phyloP scores from a whole-genome alignment of 2,888 invertebrate genomes.

The Mellilla xanthometata region DNA sequence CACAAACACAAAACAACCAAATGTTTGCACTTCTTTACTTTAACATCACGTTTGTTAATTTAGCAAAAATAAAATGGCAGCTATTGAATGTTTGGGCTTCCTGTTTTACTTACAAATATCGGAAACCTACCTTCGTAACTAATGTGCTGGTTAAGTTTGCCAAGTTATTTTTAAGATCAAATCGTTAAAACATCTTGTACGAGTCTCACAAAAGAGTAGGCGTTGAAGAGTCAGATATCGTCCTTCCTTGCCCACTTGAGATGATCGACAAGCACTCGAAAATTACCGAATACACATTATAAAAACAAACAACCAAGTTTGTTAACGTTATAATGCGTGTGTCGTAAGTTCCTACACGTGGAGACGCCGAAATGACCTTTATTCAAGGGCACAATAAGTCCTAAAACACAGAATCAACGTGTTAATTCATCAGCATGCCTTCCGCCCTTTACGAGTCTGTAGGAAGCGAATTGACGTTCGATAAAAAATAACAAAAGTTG shows the following conservation, averaged over 20 bases:
- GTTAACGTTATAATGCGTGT: conserved; percentile 56
- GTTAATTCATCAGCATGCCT: conserved; percentile 75
- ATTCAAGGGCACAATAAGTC: conserved; percentile 57
- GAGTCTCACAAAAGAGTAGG: conserved; percentile 42
- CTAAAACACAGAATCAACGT: conserved; percentile 57
- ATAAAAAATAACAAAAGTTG: conserved; percentile 71
- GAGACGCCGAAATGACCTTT: conserved; percentile 67
- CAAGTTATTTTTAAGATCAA: conserved; percentile 18
- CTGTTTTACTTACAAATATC: conserved; percentile 11
- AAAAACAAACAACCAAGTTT: conserved; percentile 62
- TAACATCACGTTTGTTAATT: conserved; percentile 5
- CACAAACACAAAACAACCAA: conserved; percentile 6
- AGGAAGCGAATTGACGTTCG: conserved; percentile 74
- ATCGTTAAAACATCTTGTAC: conserved; percentile 24
- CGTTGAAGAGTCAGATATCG: conserved; percentile 46
- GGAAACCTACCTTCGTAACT: conserved; percentile 7
- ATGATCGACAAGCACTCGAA: conserved; percentile 63
- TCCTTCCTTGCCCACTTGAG: conserved; percentile 64
- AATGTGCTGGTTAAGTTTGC: conserved; percentile 3
- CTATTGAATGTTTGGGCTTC: conserved; percentile 13
- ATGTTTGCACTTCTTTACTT: conserved; percentile 12
- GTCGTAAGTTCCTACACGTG: conserved; percentile 61
- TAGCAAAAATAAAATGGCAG: conserved; percentile 9
- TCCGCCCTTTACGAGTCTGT: conserved; percentile 72
- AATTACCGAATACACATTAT: conserved; percentile 67